Conservation (phyloP, 2,113 vertebrate species). For the Struthidea cinerea region DNA sequence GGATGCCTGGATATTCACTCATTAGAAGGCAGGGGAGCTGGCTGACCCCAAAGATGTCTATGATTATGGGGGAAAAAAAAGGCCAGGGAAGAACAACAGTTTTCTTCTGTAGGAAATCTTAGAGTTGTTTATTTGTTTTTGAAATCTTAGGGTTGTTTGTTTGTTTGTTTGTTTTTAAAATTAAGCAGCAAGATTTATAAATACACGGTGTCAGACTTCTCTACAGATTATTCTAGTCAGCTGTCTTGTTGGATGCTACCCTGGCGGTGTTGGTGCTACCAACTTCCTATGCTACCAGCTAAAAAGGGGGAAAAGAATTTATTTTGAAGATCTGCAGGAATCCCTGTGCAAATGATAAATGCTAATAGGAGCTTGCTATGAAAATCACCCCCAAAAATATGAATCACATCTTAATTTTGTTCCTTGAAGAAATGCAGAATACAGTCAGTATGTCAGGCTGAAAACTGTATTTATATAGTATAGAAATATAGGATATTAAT, state of each 20-base stretch:
- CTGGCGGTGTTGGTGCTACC: not conserved
- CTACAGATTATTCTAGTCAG: not conserved
- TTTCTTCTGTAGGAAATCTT: not conserved
- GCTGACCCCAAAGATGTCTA: not conserved
- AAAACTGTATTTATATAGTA: not conserved
- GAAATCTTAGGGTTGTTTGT: not conserved
- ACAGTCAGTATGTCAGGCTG: not conserved
- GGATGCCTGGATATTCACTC: not conserved
- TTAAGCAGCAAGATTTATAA: not conserved
- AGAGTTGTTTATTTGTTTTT: not conserved
- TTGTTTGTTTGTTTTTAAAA: not conserved
- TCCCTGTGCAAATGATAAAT: not conserved
- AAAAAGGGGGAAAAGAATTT: not conserved
- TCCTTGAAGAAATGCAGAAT: not conserved
- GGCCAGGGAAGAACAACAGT: not conserved
- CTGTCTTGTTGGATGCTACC: not conserved
- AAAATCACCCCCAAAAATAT: not conserved
- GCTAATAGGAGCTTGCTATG: not conserved
- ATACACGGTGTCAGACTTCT: not conserved
- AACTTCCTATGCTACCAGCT: not conserved
- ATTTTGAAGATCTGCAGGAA: not conserved
- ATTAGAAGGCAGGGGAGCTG: not conserved
- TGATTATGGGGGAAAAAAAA: rapidly evolving
- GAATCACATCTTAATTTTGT: not conserved
- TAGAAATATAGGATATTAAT: not conserved